A percentile compares a stretch with the other conserved stretches of the same genome.
Conservation (phyloP, 2,113 vertebrate genomes). For the Leptocoma aspasia region DNA sequence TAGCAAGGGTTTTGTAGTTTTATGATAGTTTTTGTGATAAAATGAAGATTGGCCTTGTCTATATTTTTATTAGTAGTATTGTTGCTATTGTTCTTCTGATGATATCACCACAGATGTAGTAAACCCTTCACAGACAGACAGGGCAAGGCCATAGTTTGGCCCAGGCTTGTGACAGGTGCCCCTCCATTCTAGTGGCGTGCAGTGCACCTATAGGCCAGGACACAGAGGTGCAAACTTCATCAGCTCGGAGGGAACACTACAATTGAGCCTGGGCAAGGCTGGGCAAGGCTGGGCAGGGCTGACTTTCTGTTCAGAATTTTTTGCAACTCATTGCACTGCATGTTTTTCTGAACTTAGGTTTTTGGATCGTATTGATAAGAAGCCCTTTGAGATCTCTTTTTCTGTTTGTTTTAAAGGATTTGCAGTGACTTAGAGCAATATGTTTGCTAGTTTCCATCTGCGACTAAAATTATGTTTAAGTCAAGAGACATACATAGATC, state of each 20-base stretch:
- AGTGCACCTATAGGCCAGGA: not conserved
- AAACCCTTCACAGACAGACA: not conserved
- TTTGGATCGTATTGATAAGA: not conserved
- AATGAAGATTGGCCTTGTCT: not conserved
- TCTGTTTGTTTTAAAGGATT: not conserved
- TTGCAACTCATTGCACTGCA: not conserved
- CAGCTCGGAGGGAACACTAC: not conserved
- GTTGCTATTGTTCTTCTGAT: not conserved
- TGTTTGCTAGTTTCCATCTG: not conserved
- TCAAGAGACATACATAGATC: not conserved
- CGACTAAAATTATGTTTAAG: not conserved
- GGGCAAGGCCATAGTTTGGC: not conserved
- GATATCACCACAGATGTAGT: not conserved
- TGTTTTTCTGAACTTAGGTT: not conserved
- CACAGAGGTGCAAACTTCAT: not conserved
- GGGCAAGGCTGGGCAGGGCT: too few relatives aligned
- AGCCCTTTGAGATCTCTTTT: not conserved
- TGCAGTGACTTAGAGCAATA: not conserved
- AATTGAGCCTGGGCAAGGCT: not conserved
- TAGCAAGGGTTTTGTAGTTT: not conserved
- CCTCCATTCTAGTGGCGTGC: not conserved
- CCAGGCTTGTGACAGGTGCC: not conserved
- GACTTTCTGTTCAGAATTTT: not conserved
- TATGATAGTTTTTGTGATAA: not conserved
- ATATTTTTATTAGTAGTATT: not conserved